Percentiles rank a stretch among this genome's conserved stretches.
These are phyloP conservation scores for Streblospio benedicti DNA, from an alignment of 1,140 invertebrate genomes.

Conservation along the genomic window DNA sequence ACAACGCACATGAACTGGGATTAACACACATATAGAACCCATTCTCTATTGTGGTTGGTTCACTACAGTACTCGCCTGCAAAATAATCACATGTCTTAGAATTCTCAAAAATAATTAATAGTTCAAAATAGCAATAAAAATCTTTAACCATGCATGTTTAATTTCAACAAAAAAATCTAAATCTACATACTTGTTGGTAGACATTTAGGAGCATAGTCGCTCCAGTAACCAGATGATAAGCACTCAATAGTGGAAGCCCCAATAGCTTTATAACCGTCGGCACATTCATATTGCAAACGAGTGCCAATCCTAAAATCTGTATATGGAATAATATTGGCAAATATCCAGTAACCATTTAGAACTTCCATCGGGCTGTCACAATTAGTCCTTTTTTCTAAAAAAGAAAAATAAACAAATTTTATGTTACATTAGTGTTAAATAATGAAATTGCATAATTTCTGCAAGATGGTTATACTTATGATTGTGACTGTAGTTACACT, in stretches of 20 bases:
- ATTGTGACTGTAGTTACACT: no score
- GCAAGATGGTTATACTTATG: no score
- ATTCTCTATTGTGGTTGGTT: slow-evolving; percentile 7
- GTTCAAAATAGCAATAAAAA: not conserved
- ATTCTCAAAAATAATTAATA: not conserved
- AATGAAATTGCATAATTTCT: no score
- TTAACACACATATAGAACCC: slow-evolving; percentile 13
- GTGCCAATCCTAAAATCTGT: slow-evolving; percentile 14
- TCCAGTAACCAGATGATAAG: slow-evolving; percentile 15
- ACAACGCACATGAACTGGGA: slow-evolving; percentile 8
- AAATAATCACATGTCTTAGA: not conserved
- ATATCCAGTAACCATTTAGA: slow-evolving; percentile 22
- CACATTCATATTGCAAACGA: slow-evolving; percentile 22
- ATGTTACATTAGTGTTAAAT: no score
- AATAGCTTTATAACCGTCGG: slow-evolving; percentile 19
- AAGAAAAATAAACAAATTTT: not conserved
- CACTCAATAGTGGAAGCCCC: slow-evolving; percentile 20
- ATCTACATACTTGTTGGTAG: not conserved
- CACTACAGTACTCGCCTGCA: slow-evolving; percentile 9
- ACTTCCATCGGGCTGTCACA: slow-evolving; percentile 18
- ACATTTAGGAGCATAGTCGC: slow-evolving; percentile 21
- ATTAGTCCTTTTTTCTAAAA: slow-evolving; percentile 14
- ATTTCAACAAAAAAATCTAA: not conserved
- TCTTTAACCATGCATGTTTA: slow-evolving; percentile 26
- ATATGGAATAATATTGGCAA: slow-evolving; percentile 11